Evolutionary conservation across 2,888 invertebrate genomes (phyloP), one percentile per base, ranked within the genome.

Genomic region (Sinopyrophorus schimmeli): DNA sequence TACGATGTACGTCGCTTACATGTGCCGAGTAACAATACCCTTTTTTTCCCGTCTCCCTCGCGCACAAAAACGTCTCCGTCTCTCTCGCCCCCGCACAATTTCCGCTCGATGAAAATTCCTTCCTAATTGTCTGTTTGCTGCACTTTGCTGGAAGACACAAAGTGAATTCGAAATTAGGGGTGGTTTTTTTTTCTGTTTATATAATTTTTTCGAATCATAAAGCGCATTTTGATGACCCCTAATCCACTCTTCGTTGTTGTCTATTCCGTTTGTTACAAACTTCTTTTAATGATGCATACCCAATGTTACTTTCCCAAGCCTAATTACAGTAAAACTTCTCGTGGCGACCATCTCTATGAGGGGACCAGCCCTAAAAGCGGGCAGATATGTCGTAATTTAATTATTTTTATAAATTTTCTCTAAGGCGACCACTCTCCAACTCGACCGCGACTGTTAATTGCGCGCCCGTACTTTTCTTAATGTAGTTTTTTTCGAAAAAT

Each of bases 101-200:
- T 27, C 11, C 7, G 18, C 5, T 26, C n/a, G n/a, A n/a, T n/a
- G 39, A 38, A 47, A 7, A 32, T 52, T 39, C 28, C 40, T 41
- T 27, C 17, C 17, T 49, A 46, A 53, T 53, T 53, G 44, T 50
- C 38, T 50, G 42, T 53, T 53, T 53, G 49, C 46, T 42, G 48
- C 49, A 53, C 49, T 53, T 46, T 54, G 34, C 37, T 38, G 37
- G 39, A 44, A n/a, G 34, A 51, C 48, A 53, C 50, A 50, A 55
- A 55, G 52, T 43, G 53, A 53, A 50, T 55, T 53, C 49, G 24
- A 53, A 39, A 53, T 50, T 53, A 50, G 38, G 37, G 43, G 31
- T 18, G 16, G 18, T 26, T 39, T 43, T 49, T 21, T 41, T 35
- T 44, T 39, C 32, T 15, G 35, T 47, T 39, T 40, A 14, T n/a